A percentile compares a stretch with the other conserved stretches of the same genome.
These are phyloP conservation scores for Pristionchus maxplancki DNA, from an alignment of 2,888 invertebrate species.

Conservation along the genomic window DNA sequence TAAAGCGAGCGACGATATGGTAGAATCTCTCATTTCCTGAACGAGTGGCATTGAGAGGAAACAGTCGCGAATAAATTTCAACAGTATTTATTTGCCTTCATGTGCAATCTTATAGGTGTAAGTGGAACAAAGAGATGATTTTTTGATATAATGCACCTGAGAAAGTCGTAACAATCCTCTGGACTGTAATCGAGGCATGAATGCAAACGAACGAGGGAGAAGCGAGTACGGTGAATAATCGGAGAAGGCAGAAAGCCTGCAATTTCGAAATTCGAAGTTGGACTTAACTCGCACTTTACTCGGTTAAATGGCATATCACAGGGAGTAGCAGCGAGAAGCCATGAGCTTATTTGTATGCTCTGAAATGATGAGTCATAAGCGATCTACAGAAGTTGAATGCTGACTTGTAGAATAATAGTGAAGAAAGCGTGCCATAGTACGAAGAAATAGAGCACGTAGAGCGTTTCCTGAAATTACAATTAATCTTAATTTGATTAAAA, in stretches of 20 bases:
- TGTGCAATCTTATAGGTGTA: no score
- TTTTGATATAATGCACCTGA: background rate
- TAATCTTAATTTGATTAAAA: no score
- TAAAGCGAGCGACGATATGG: background rate
- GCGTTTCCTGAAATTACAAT: background rate
- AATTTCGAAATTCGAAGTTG: background rate
- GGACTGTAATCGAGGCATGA: conserved; percentile 8
- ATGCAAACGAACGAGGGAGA: background rate
- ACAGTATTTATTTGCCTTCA: background rate
- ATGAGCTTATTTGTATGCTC: background rate
- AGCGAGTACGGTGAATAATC: background rate
- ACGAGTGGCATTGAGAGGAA: no score
- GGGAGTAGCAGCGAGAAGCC: background rate
- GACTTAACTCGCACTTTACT: background rate
- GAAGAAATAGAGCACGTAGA: conserved; percentile 4
- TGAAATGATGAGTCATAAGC: background rate
- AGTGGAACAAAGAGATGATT: no score
- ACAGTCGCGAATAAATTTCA: no score
- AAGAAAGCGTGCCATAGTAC: background rate
- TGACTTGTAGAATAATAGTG: background rate
- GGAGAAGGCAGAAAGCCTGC: background rate
- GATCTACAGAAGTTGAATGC: background rate
- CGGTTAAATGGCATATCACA: background rate
- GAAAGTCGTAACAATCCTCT: conserved; percentile 6
- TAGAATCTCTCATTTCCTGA: background rate